Evolutionary conservation across 2,797 vertebrate genomes (phyloP), one percentile per base, ranked within the genome.

Genomic region (Pachyuromys duprasi): DNA sequence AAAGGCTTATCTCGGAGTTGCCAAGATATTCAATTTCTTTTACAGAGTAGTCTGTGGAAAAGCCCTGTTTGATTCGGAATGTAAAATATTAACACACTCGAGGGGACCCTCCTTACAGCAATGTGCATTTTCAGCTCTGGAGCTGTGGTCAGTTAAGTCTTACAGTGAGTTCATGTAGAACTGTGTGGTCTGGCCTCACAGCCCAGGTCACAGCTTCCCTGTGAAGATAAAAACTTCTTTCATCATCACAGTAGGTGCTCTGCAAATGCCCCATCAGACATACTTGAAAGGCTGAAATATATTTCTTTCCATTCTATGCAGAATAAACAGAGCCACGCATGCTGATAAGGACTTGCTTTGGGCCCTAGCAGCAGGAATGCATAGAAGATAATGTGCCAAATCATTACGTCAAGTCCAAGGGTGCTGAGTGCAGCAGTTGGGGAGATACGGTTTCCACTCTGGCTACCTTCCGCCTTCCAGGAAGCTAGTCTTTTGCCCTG

Each of bases 51-150:
- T 84, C 45, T 80, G 20, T 26, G n/a, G 33, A 33, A 74, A 96
- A 65, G 78, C n/a, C 22, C 15, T 9, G 14, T 62, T 94, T 95
- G 69, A 93, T 84, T 94, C 63, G 89, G 89, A 96, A 95, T 57
- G 33, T 70, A 86, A 92, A 93, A 75, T 90, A 89, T 62, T n/a
- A 49, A 82, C 57, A 36, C 22, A 28, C 78, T 74, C 20, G 31
- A 33, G 39, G 20, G 3, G 22, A n/a, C 33, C 76, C 24, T 90
- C 24, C 74, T 49, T 53, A 80, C 7, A 74, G 90, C 69, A 90
- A 33, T 55, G 80, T 45, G 87, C 14, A 2, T 15, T 91, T 74
- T 88, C 12, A 33, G 9, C 33, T 2, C 49, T 49, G n/a, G 42
- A 86, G 22, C 33, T 69, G 14, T 8, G 26, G 17, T 89, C 74